Conservation (phyloP, 2,113 vertebrate species). For the Grus americana region DNA sequence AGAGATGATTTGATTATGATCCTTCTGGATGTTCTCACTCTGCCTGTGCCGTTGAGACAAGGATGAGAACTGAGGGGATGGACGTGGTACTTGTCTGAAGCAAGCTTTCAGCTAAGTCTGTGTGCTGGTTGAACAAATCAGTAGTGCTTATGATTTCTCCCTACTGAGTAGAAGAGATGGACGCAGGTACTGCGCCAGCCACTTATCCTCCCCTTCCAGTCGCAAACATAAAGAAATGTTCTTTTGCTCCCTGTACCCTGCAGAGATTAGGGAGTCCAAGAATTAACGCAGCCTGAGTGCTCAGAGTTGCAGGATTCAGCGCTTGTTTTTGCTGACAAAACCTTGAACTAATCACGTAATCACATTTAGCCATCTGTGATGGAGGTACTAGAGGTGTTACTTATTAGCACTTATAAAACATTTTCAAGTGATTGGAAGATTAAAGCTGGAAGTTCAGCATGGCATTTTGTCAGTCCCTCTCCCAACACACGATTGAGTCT, state of each 20-base stretch:
- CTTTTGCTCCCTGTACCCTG: neutral
- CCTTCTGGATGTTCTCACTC: neutral
- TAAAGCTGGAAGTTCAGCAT: neutral
- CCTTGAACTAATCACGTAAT: neutral
- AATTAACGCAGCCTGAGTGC: neutral
- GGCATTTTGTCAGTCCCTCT: neutral
- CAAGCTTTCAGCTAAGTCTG: accelerated
- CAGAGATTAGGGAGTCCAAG: neutral
- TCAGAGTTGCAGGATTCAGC: neutral
- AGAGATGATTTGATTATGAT: neutral
- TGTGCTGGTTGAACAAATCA: neutral
- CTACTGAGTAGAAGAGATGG: neutral
- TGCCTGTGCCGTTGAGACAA: accelerated
- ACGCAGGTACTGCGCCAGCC: neutral
- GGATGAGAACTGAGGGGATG: neutral
- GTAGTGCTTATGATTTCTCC: neutral
- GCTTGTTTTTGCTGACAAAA: neutral
- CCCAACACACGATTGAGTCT: neutral
- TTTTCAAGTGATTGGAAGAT: neutral
- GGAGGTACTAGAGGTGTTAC: too few species aligned
- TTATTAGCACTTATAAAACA: neutral
- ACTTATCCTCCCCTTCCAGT: neutral
- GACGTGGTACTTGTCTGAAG: neutral
- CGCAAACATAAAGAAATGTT: neutral
- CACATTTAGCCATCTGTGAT: neutral